Evolutionary conservation across 2,113 vertebrate species (phyloP).

Genomic region (Crocuta crocuta): DNA sequence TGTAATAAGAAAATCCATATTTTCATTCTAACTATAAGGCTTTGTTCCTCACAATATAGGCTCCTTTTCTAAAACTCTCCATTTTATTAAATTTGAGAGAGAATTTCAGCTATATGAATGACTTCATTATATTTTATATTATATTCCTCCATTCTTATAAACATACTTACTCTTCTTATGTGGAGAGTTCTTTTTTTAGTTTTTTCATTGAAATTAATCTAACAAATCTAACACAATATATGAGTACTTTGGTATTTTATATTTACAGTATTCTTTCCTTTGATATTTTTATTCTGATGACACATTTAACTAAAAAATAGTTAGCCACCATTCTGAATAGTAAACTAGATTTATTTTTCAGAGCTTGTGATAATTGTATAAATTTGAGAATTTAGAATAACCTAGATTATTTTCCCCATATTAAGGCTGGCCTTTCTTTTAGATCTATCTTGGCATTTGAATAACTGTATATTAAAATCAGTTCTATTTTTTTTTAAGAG

Average conservation of each 20-base stretch:
- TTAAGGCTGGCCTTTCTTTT: not conserved
- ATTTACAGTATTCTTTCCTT: not conserved
- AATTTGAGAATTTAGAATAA: not conserved
- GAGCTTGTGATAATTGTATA: not conserved
- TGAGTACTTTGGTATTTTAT: not conserved
- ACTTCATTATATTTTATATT: not conserved
- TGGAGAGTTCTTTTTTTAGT: not conserved
- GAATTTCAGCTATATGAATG: not conserved
- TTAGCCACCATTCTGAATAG: not conserved
- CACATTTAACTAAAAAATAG: not conserved
- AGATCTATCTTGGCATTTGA: not conserved
- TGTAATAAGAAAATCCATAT: not conserved
- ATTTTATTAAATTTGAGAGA: not conserved
- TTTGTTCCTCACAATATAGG: not conserved
- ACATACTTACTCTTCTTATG: not conserved
- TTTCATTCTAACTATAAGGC: not conserved
- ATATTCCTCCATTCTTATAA: not conserved
- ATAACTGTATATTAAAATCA: not conserved
- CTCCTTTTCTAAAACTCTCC: not conserved
- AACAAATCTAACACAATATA: not conserved
- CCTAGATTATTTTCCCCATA: not conserved
- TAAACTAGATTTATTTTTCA: not conserved
- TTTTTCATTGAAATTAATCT: not conserved
- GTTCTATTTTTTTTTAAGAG: not conserved
- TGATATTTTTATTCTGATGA: not conserved